Evolutionary conservation across 1,140 invertebrate genomes (phyloP).

Genomic region (Pseudomyrmex sp.): DNA sequence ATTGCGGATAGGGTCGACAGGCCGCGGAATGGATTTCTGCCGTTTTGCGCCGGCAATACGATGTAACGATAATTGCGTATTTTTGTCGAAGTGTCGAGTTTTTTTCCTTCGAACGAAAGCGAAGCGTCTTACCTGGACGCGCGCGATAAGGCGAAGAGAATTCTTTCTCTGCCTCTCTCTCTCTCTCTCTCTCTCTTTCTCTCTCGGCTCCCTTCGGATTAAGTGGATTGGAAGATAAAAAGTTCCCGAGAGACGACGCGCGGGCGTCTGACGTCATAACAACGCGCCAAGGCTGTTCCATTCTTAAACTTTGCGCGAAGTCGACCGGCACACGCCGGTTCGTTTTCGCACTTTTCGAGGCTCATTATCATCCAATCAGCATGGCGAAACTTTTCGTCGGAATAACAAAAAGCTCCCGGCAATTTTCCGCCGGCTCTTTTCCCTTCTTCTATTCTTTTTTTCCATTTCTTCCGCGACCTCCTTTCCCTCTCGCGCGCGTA

Average conservation of each 20-base stretch:
- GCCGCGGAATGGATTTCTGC: slow-evolving; percentile 41
- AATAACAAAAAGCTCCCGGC: slow-evolving; percentile 49
- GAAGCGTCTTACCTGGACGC: slow-evolving; percentile 25
- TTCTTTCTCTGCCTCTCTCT: no score
- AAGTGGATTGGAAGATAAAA: slow-evolving; percentile 70
- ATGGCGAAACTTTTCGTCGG: slow-evolving; percentile 57
- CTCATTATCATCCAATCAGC: slow-evolving; percentile 65
- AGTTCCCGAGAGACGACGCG: slow-evolving; percentile 33
- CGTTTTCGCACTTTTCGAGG: slow-evolving; percentile 59
- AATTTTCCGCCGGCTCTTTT: slow-evolving; percentile 39
- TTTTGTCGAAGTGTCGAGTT: slow-evolving; percentile 31
- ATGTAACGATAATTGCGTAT: slow-evolving; percentile 50
- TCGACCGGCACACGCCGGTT: slow-evolving; percentile 50
- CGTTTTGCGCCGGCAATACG: slow-evolving; percentile 21
- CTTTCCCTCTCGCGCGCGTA: no score
- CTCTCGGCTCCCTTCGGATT: slow-evolving; percentile 46
- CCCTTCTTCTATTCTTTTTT: no score
- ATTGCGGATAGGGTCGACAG: slow-evolving; percentile 53
- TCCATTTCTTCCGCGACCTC: no score
- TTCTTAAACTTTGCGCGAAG: slow-evolving; percentile 53
- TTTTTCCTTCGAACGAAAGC: slow-evolving; percentile 36
- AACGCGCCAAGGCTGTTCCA: slow-evolving; percentile 37
- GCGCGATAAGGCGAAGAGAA: slow-evolving; percentile 55
- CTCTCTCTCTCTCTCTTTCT: not conserved
- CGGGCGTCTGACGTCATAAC: slow-evolving; percentile 62